phyloP scores from a whole-genome alignment of 2,113 vertebrate species.

The Hymenochirus boettgeri region DNA sequence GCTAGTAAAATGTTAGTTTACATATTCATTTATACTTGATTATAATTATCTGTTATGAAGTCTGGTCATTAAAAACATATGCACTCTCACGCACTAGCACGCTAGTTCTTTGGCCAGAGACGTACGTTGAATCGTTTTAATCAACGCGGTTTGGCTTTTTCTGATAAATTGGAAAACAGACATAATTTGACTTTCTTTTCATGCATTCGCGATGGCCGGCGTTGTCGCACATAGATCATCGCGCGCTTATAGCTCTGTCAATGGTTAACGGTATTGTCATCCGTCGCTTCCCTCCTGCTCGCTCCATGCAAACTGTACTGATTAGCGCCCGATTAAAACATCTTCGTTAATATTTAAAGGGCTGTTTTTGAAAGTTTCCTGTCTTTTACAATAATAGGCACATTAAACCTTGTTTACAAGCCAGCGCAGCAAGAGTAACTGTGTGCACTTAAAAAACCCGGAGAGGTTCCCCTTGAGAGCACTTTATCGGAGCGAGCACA shows the following conservation, averaged over 20 bases:
- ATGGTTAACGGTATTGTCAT: conserved; percentile 55
- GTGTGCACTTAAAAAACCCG: conserved; percentile 77
- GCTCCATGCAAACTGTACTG: conserved; percentile 78
- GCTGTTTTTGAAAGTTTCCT: conserved; percentile 84
- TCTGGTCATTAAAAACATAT: no score
- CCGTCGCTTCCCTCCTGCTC: conserved; percentile 52
- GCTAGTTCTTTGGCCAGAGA: no score
- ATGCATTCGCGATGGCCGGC: no score
- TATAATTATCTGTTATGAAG: no score
- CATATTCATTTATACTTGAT: no score
- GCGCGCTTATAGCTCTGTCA: conserved; percentile 64
- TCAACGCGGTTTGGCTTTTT: no score
- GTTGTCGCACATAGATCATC: conserved; percentile 48
- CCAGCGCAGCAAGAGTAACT: conserved; percentile 79
- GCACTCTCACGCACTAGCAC: no score
- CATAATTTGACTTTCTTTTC: no score
- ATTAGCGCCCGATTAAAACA: conserved; percentile 89
- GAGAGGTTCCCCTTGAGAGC: conserved; percentile 67
- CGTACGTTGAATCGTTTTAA: no score
- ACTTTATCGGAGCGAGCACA: conserved; percentile 59
- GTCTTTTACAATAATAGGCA: conserved; percentile 90
- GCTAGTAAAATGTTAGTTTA: no score
- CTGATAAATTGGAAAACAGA: no score
- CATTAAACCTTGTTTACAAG: conserved; percentile 93
- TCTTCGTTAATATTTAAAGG: conserved; percentile 86